A percentile compares a stretch with the other conserved stretches of the same genome.
Evolutionary conservation across 1,140 invertebrate species (phyloP).

Genomic region (Pogonus chalceus): DNA sequence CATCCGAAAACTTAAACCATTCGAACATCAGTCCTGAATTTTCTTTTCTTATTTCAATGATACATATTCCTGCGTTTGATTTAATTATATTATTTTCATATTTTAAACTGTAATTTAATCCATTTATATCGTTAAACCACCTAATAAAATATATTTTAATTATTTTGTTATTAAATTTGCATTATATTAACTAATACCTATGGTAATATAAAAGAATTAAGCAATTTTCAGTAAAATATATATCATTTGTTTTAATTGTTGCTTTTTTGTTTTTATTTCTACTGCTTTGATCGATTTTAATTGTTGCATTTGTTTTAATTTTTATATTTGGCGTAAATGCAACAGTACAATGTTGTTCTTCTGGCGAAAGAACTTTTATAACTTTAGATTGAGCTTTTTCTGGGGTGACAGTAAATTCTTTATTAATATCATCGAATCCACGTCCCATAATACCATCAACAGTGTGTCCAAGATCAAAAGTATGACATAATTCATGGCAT

Average conservation of each 20-base stretch:
- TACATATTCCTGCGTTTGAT: constrained; percentile 52
- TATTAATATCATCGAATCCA: constrained; percentile 82
- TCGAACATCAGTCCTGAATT: constrained; percentile 49
- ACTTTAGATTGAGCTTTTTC: constrained; percentile 39
- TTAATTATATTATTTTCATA: constrained; percentile 47
- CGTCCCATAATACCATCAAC: constrained; percentile 86
- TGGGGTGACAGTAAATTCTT: constrained; percentile 51
- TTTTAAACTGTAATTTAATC: constrained; percentile 41
- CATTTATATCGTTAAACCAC: constrained; percentile 44
- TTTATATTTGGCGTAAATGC: constrained; percentile 40
- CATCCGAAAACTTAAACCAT: too few relatives aligned
- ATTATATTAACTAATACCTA: constrained; percentile 36
- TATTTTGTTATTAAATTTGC: constrained; percentile 18
- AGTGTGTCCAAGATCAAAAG: constrained; percentile 88
- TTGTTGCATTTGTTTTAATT: constrained; percentile 39
- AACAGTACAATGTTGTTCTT: constrained; percentile 38
- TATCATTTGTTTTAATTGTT: constrained; percentile 28
- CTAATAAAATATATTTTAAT: constrained; percentile 23
- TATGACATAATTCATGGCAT: constrained; percentile 89
- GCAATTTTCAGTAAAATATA: constrained; percentile 58
- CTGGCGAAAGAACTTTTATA: constrained; percentile 39
- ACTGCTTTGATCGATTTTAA: constrained; percentile 35
- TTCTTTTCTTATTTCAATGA: constrained; percentile 56
- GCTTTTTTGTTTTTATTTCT: constrained; percentile 14
- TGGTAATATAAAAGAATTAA: constrained; percentile 56